Percentiles rank a stretch among this genome's conserved stretches.
These are phyloP conservation scores for Ardeotis arabs DNA, from an alignment of 2,113 vertebrate species.

Conservation along the genomic window DNA sequence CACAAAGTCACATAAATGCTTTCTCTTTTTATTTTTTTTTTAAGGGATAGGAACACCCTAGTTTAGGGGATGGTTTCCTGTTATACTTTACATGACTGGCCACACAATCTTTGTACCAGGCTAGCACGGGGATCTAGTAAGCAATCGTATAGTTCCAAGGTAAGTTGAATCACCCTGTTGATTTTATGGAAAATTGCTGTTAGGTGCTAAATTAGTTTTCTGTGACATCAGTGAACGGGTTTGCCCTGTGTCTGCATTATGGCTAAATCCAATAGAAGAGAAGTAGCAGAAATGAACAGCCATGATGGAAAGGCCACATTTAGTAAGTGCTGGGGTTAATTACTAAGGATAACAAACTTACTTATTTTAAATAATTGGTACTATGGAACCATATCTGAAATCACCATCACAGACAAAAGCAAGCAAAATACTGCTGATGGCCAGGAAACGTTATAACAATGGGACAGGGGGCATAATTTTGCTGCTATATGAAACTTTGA, in stretches of 20 bases:
- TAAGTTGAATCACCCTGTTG: background rate
- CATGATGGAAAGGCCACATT: background rate
- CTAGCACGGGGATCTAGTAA: background rate
- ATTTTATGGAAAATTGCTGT: background rate
- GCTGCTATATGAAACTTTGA: background rate
- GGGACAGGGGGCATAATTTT: background rate
- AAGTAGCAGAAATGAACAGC: background rate
- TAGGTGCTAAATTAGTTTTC: background rate
- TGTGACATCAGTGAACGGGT: background rate
- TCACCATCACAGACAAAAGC: background rate
- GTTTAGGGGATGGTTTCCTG: background rate
- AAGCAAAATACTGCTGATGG: background rate
- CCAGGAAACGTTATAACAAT: background rate
- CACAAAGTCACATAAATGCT: background rate
- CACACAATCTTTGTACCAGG: background rate
- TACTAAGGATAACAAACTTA: background rate
- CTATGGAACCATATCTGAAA: background rate
- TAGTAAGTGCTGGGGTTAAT: background rate
- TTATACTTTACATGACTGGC: background rate
- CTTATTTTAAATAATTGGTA: background rate
- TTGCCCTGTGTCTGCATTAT: background rate
- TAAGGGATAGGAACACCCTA: background rate
- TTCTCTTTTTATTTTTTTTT: background rate
- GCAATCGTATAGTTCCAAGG: background rate
- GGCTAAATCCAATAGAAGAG: background rate